phyloP scores from a whole-genome alignment of 2,888 invertebrate genomes.

The Megamerina dolium region DNA sequence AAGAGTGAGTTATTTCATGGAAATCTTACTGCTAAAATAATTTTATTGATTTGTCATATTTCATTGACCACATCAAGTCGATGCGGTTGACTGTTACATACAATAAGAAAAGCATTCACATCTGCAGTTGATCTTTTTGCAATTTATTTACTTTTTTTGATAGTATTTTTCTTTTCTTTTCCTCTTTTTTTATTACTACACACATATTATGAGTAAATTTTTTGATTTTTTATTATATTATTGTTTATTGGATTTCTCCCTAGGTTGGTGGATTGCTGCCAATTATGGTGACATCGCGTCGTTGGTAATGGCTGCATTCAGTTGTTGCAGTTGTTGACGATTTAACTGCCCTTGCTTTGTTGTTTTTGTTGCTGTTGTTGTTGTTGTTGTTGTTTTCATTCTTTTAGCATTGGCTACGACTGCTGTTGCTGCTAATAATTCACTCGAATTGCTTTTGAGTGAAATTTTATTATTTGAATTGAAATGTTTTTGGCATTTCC shows the following conservation, averaged over 20 bases:
- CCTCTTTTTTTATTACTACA: neutral
- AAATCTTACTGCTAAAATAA: neutral
- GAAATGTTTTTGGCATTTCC: neutral
- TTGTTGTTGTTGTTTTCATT: neutral
- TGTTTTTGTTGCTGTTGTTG: neutral
- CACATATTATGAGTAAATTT: no score
- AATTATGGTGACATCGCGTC: neutral
- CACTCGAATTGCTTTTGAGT: neutral
- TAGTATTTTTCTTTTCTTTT: neutral
- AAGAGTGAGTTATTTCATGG: neutral
- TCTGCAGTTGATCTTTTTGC: conserved; percentile 1
- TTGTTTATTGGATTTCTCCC: no score
- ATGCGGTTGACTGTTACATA: no score
- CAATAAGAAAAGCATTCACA: no score
- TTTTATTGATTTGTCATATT: neutral
- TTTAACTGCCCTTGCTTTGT: no score
- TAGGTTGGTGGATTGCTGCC: neutral
- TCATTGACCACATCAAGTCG: no score
- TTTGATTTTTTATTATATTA: no score
- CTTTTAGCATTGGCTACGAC: neutral
- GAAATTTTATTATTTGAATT: neutral
- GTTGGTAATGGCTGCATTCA: no score
- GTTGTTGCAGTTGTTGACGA: no score
- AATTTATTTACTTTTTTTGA: neutral
- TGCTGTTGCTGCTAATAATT: neutral